Evolutionary conservation across 2,888 invertebrate genomes (phyloP).

Genomic region (Morpho achilles): DNA sequence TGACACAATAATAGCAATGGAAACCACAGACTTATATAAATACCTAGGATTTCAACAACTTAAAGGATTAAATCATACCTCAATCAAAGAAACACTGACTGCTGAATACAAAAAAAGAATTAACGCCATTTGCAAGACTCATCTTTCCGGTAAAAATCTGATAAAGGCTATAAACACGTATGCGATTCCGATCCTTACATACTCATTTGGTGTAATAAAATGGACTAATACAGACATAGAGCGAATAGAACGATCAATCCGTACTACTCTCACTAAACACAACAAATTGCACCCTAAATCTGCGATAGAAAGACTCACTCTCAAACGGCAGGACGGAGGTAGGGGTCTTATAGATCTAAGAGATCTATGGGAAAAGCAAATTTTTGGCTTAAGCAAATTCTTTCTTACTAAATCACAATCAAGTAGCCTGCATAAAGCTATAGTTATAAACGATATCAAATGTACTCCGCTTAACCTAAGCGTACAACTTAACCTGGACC

Average conservation of each 20-base stretch:
- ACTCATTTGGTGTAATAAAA: constrained; percentile 15
- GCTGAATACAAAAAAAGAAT: constrained; percentile 11
- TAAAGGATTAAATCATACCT: constrained; percentile 9
- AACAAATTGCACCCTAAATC: constrained; percentile 2
- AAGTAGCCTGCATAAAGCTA: constrained; percentile 12
- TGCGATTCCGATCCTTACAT: constrained; percentile 14
- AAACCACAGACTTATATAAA: constrained; percentile 11
- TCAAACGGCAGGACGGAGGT: neutral
- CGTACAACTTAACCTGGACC: neutral
- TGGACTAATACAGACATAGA: constrained; percentile 8
- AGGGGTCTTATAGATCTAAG: constrained; percentile 3
- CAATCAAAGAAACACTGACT: constrained; percentile 11
- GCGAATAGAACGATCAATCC: constrained; percentile 1
- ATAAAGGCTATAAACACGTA: constrained; percentile 16
- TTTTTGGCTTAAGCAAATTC: constrained; percentile 4
- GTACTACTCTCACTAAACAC: constrained; percentile 4
- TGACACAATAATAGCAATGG: neutral
- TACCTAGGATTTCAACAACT: constrained; percentile 15
- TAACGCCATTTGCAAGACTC: constrained; percentile 4
- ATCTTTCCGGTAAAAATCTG: constrained; percentile 12
- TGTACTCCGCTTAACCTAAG: constrained; percentile 15
- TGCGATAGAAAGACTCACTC: constrained; percentile 1
- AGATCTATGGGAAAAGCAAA: constrained; percentile 14
- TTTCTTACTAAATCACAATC: constrained; percentile 7
- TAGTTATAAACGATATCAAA: constrained; percentile 7